Evolutionary conservation across 1,140 invertebrate genomes (phyloP).

Genomic region (Camponotus vicinus): DNA sequence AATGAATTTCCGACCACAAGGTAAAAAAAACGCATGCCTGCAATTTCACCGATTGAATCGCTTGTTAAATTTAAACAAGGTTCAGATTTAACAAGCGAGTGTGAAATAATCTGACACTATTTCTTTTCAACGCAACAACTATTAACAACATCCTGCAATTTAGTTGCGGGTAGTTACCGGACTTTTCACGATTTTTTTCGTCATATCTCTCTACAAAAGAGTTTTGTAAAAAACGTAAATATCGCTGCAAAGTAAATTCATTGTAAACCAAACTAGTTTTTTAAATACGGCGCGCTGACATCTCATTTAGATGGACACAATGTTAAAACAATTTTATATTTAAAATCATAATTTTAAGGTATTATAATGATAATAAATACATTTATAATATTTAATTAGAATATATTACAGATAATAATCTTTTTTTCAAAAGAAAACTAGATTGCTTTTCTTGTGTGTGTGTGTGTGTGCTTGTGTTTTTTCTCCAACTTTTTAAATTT

Average conservation of each 20-base stretch:
- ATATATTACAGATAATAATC: neutral
- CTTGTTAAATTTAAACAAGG: conserved; percentile 41
- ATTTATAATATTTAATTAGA: neutral
- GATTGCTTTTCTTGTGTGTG: neutral
- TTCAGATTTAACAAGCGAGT: conserved; percentile 18
- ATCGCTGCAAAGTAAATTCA: neutral
- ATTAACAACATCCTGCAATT: conserved; percentile 15
- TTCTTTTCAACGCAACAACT: conserved; percentile 14
- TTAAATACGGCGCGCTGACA: neutral
- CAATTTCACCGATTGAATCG: conserved; percentile 15
- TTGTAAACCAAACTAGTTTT: neutral
- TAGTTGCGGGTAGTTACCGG: neutral
- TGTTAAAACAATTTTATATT: neutral
- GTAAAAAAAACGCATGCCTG: neutral
- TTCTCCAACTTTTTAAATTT: neutral
- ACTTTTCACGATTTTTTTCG: neutral
- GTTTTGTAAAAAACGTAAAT: neutral
- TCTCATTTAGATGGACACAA: neutral
- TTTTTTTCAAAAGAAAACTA: neutral
- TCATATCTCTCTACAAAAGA: neutral
- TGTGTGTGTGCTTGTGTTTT: too few relatives aligned
- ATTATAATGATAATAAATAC: neutral
- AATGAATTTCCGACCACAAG: conserved; percentile 45
- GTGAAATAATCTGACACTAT: conserved; percentile 17
- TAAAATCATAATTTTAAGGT: neutral